Base-by-base conservation (phyloP, 2,113 vertebrate genomes). In the Phrynosoma blainvillii region DNA sequence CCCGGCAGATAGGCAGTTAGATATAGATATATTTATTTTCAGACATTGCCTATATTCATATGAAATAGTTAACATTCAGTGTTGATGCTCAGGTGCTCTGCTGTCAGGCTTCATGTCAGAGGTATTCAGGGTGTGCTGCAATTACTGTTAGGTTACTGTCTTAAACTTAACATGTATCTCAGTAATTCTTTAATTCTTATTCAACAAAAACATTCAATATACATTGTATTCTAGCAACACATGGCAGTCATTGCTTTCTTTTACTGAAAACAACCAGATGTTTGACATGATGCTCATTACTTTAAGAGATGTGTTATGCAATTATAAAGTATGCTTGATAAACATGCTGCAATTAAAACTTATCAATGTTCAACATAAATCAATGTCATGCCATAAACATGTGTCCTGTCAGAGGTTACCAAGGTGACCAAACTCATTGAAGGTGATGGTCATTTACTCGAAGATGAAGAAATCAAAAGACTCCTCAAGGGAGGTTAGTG, bases 401-500 rank as follows among this genome's bases (percentile, higher is more conserved):
- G 86, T 97, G 94, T 97, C 95, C 94, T 95, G 88, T 96, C 95
- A 98, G 98, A 98, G 93, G 96, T 97, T 94, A 97, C 97, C 96
- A 98, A 97, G 95, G 95, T 97, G 92, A 97, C 97, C 96, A 97
- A 95, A 97, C 96, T 97, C 96, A 96, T 98, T 96, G 96, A 97
- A 97, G 97, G 97, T 94, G 97, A 98, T 94, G 96, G 92, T 94
- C 97, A 96, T 94, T 96, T 97, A 94, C 96, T 98, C 92, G 96
- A 97, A 94, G 97, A 98, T 91, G 97, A 98, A 95, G 97, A 98
- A 87, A 97, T 98, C 95, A 97, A 97, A 97, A 97, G 95, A 89
- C 95, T 98, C 92, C 96, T 97, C 80, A 96, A 97, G 96, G 98
- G 97, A 98, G 98, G 98, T 98, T 95, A 97, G 97, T 98, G 92